Evolutionary conservation across 2,888 invertebrate genomes (phyloP), one percentile per base, ranked within the genome.

Genomic region (Heteropelma amictum): DNA sequence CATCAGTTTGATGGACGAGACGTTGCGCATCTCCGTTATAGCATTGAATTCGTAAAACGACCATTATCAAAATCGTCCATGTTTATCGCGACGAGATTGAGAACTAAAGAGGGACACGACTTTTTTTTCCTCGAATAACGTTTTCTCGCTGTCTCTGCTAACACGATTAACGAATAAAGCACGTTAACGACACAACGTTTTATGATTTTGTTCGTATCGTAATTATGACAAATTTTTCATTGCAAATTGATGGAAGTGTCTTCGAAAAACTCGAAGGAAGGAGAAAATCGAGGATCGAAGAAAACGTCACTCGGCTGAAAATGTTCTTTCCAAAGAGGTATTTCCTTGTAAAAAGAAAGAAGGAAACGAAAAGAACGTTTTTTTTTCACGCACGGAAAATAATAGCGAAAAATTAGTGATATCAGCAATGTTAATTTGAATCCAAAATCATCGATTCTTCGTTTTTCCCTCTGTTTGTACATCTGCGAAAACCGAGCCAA

Each of bases 401-500:
- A n/a, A n/a, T 1, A 30, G 3, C 30, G 6, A 10, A 5, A 30
- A 30, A 8, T 30, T 1, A 6, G 10, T 1, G 7, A 30, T 30
- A 5, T 30, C 6, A 10, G 6, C 6, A 10, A 10, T 8, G 1
- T 8, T 30, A 1, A 30, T 30, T 3, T 30, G 30, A 30, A 6
- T 10, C 10, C n/a, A n/a, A n/a, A n/a, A 30, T 30, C 7, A 10
- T 8, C 30, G 10, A 10, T 30, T 30, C 7, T 10, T 8, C 7
- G 30, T 0, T 30, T 30, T 8, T 33, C 8, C 19, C 7, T 42
- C 19, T 45, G 4, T 21, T 10, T 21, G 23, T 8, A 47, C 47
- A 77, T 87, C 84, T 86, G 86, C 85, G 84, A 81, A 82, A 87
- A 87, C 86, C 87, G 85, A 88, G 87, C 88, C 88, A 86, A 83